phyloP scores from a whole-genome alignment of 1,140 invertebrate species.

The Reticulitermes speratus region DNA sequence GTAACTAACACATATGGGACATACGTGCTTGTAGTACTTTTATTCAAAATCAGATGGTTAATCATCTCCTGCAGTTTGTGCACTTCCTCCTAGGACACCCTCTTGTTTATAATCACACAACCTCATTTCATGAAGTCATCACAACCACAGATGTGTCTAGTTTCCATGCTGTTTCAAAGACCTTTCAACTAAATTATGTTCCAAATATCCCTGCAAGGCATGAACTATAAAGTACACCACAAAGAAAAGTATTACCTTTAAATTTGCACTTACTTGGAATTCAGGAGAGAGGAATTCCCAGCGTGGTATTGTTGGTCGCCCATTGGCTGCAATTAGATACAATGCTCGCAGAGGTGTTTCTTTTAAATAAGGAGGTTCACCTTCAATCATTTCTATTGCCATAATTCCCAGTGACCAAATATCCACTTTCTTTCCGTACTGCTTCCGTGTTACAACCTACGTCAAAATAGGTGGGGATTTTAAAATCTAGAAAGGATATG shows the following conservation, averaged over 20 bases:
- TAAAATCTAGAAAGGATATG: neutral
- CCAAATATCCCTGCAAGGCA: neutral
- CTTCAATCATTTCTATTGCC: slow-evolving; percentile 98
- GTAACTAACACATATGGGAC: too few relatives aligned
- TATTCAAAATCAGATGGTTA: too few relatives aligned
- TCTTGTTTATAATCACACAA: too few relatives aligned
- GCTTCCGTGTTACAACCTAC: slow-evolving; percentile 77
- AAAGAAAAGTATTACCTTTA: neutral
- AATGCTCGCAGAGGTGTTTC: slow-evolving; percentile 92
- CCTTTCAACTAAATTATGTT: too few relatives aligned
- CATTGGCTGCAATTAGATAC: slow-evolving; percentile 94
- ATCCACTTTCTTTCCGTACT: slow-evolving; percentile 90
- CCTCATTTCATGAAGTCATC: too few relatives aligned
- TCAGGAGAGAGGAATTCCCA: slow-evolving; percentile 76
- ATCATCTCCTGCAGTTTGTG: too few relatives aligned
- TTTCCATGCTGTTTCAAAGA: too few relatives aligned
- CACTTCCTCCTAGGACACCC: too few relatives aligned
- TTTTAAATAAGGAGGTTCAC: slow-evolving; percentile 93
- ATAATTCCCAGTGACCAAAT: slow-evolving; percentile 97
- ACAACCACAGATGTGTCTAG: too few relatives aligned
- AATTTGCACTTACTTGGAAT: slow-evolving; percentile 55
- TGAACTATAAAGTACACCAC: neutral
- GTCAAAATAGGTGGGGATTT: slow-evolving; percentile 22
- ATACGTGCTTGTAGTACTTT: too few relatives aligned
- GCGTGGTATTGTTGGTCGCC: slow-evolving; percentile 85